These are phyloP conservation scores for Eupithecia dodoneata DNA, from an alignment of 2,888 invertebrate species.

Conservation along the genomic window DNA sequence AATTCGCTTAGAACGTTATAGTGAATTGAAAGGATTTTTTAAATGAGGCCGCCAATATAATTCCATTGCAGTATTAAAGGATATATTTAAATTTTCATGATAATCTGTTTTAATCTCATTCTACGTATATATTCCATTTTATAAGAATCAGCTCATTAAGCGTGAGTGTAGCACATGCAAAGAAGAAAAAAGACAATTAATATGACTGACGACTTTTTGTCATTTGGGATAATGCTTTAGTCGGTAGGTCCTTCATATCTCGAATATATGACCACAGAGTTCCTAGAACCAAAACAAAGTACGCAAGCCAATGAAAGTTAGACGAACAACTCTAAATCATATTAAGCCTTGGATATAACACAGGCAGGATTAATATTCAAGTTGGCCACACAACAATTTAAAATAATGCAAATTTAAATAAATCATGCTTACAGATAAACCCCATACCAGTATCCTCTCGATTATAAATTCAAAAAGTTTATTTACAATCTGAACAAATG, in stretches of 20 bases:
- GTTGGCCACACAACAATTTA: constrained; percentile 21
- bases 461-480: constrained; percentile 36
- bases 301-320: background rate
- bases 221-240: too few relatives aligned
- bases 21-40: too few relatives aligned
- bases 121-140: background rate
- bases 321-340: constrained; percentile 14
- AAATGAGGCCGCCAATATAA: too few relatives aligned
- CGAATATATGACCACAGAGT: background rate
- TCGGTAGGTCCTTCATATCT: too few relatives aligned
- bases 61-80: too few relatives aligned
- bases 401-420: constrained; percentile 29
- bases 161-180: too few relatives aligned
- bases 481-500: constrained; percentile 43
- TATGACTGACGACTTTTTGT: too few relatives aligned
- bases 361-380: constrained; percentile 20
- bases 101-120: too few relatives aligned
- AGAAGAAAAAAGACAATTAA: too few relatives aligned
- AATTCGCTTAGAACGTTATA: too few relatives aligned
- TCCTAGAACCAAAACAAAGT: background rate
- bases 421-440: constrained; percentile 27
- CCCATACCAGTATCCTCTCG: constrained; percentile 13
- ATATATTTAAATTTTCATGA: too few relatives aligned
- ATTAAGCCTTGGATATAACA: constrained; percentile 16
- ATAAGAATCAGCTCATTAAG: too few relatives aligned